A percentile compares a stretch with the other conserved stretches of the same genome.
Conservation (phyloP, 2,113 vertebrate genomes). For the Oncorhynchus masou region DNA sequence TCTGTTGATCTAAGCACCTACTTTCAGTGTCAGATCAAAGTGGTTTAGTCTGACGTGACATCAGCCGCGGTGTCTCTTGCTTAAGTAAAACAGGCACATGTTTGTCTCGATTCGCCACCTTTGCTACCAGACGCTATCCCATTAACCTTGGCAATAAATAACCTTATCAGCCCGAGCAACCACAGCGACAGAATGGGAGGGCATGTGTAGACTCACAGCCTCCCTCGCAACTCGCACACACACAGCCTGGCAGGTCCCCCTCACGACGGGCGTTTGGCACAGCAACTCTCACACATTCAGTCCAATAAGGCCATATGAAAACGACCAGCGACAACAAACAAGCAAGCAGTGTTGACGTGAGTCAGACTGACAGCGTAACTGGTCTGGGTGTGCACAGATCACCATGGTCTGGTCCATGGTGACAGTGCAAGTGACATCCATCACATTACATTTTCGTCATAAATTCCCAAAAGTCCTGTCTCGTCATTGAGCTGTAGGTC, state of each 20-base stretch:
- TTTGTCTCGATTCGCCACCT: conserved; percentile 73
- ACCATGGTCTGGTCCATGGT: not conserved
- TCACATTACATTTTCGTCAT: not conserved
- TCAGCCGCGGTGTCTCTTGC: conserved; percentile 47
- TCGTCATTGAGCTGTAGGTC: too few species aligned
- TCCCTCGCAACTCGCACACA: not conserved
- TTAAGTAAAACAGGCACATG: conserved; percentile 70
- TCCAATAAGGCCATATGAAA: conserved; percentile 64
- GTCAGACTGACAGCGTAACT: conserved; percentile 35
- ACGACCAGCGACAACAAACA: conserved; percentile 53
- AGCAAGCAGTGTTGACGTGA: conserved; percentile 50
- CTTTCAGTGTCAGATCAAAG: conserved; percentile 14
- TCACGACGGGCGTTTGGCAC: conserved; percentile 53
- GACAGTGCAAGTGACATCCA: not conserved
- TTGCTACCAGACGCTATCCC: conserved; percentile 72
- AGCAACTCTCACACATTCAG: conserved; percentile 46
- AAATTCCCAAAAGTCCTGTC: not conserved
- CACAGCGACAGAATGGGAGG: conserved; percentile 72
- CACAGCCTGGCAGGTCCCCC: conserved; percentile 58
- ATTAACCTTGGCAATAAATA: conserved; percentile 80
- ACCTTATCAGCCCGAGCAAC: conserved; percentile 58
- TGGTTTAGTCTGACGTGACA: conserved; percentile 39
- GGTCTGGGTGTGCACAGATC: conserved; percentile 12
- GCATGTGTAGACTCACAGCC: conserved; percentile 14
- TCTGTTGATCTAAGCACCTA: not conserved